A percentile compares a stretch with the other conserved stretches of the same genome.
phyloP scores from a whole-genome alignment of 2,888 invertebrate genomes.

The Girardia tigrina region DNA sequence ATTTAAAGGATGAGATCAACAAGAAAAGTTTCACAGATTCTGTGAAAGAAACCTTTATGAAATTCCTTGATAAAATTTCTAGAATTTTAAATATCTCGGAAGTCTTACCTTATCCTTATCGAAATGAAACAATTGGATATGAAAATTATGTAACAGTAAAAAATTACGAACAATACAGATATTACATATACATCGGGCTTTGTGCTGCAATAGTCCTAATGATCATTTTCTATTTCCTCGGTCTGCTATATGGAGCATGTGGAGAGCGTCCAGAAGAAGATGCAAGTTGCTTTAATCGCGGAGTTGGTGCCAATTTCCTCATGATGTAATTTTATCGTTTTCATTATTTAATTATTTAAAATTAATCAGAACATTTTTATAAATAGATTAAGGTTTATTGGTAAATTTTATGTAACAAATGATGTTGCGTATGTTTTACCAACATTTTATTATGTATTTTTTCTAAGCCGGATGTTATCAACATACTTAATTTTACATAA shows the following conservation, averaged over 20 bases:
- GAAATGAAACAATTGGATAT: background rate
- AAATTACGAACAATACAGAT: background rate
- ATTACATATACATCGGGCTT: background rate
- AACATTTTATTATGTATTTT: no score
- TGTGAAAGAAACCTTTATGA: background rate
- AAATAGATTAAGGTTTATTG: no score
- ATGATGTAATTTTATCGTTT: background rate
- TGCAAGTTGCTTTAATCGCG: constrained; percentile 66
- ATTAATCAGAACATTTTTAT: no score
- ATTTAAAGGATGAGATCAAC: background rate
- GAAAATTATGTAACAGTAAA: background rate
- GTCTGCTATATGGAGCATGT: constrained; percentile 73
- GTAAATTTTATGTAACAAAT: no score
- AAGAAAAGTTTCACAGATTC: background rate
- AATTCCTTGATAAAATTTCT: background rate
- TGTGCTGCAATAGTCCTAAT: constrained; percentile 55
- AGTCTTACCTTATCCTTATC: background rate
- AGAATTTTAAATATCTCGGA: background rate
- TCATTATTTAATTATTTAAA: no score
- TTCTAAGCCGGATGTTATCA: no score
- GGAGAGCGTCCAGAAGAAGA: constrained; percentile 69
- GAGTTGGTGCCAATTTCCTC: constrained; percentile 58
- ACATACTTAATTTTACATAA: no score
- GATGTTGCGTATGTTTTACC: no score
- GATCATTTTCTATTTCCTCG: constrained; percentile 61